A percentile compares a stretch with the other conserved stretches of the same genome.
Conservation (phyloP, 2,797 vertebrate genomes). For the Steatocranus sp. region DNA sequence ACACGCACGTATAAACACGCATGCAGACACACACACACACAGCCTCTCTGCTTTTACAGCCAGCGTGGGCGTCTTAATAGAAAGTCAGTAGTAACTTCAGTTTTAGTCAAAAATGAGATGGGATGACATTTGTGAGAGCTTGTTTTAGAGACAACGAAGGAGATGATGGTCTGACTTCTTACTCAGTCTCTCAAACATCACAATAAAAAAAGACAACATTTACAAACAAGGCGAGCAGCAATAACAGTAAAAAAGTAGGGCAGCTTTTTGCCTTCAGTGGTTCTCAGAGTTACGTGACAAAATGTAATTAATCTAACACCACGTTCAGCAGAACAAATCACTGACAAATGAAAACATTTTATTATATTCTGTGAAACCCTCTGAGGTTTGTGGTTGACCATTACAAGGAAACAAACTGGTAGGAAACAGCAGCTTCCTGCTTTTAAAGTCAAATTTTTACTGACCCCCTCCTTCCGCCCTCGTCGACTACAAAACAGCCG, state of each 20-base stretch:
- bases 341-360: background rate
- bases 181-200: background rate
- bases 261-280: background rate
- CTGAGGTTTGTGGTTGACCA: background rate
- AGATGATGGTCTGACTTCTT: background rate
- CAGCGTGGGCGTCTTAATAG: background rate
- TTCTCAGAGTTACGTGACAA: background rate
- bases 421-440: background rate
- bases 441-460: background rate
- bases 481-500: background rate
- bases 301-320: background rate
- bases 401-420: background rate
- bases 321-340: background rate
- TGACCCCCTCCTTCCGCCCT: background rate
- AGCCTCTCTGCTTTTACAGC: background rate
- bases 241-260: background rate
- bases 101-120: background rate
- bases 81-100: slow-evolving; percentile 9
- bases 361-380: background rate
- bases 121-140: background rate
- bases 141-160: background rate
- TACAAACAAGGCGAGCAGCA: background rate
- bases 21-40: background rate
- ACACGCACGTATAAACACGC: background rate
- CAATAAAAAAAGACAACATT: background rate